Base-by-base conservation (phyloP, 2,888 invertebrate genomes). In the Yponomeuta sedellus region DNA sequence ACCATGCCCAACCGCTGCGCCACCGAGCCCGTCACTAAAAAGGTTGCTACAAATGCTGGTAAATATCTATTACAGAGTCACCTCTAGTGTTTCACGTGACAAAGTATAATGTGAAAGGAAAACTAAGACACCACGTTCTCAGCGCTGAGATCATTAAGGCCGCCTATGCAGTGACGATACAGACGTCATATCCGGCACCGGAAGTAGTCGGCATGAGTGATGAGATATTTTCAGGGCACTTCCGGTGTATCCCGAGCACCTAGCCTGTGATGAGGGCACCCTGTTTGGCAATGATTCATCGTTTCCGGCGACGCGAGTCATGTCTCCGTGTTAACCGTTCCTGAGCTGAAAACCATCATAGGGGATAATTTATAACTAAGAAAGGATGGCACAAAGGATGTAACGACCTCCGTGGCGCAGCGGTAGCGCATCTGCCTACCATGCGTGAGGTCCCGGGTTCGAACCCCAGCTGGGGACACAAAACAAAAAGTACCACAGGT, bases 161-260 rank as follows among this genome's bases (percentile, higher is more conserved):
- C 63, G n/a, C 59, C 22, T 59, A 12, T 59, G 59, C 25, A 25
- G 74, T 74, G 76, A 76, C 78, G 79, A 81, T 82, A 82, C 82
- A 82, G 73, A 75, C 72, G 72, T 80, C 75, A 81, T 82, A 80
- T 81, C 82, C 82, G 79, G 76, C 66, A 67, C 68, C 73, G 75
- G 75, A 77, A 75, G 71, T 66, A 70, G 74, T 73, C 74, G 75
- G 74, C 73, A 74, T 73, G 77, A 75, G 74, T 80, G 80, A 82
- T 80, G 78, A 74, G 77, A 78, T 77, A 75, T 75, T 80, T 74
- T 75, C 71, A 70, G 70, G 70, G 22, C 19, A 71, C 70, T 72
- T 77, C 76, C 77, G 74, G 74, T 70, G 63, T 34, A 6, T n/a
- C 28, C 34, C 70, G 44, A 52, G 16, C 28, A 34, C 70, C 67